A percentile compares a stretch with the other conserved stretches of the same genome.
These are phyloP conservation scores for Meleagris gallopavo DNA, from an alignment of 2,113 vertebrate species.

Conservation along the genomic window DNA sequence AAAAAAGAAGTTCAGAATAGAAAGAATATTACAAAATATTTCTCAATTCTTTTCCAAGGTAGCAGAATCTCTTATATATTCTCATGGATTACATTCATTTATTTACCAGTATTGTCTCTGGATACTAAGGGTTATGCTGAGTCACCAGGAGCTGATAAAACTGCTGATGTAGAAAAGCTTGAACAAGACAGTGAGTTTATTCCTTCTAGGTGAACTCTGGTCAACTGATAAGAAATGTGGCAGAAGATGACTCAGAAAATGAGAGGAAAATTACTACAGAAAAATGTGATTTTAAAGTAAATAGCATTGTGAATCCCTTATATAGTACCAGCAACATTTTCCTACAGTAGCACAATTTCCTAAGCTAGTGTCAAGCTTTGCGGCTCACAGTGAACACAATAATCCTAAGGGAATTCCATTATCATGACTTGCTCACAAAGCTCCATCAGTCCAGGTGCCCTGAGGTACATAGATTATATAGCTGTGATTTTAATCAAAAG, in stretches of 20 bases:
- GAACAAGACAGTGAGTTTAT: background rate
- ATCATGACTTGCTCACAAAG: background rate
- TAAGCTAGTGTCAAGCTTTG: background rate
- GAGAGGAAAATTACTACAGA: background rate
- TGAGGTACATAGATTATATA: background rate
- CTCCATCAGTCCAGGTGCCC: background rate
- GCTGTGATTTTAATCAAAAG: background rate
- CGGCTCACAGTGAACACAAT: background rate
- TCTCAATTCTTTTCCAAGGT: background rate
- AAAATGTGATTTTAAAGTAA: background rate
- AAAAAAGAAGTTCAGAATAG: background rate
- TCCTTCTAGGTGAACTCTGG: background rate
- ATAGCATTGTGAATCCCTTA: background rate
- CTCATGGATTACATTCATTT: background rate
- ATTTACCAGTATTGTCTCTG: background rate
- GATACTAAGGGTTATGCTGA: background rate
- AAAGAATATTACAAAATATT: background rate
- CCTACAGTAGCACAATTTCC: background rate
- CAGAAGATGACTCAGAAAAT: background rate
- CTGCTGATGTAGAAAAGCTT: background rate
- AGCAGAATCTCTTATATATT: background rate
- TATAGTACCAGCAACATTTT: background rate
- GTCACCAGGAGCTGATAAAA: constrained; percentile 1
- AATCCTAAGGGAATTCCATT: background rate
- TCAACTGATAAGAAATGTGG: background rate